Base-by-base conservation (phyloP, 2,113 vertebrate species). In the Crotalus viridis region DNA sequence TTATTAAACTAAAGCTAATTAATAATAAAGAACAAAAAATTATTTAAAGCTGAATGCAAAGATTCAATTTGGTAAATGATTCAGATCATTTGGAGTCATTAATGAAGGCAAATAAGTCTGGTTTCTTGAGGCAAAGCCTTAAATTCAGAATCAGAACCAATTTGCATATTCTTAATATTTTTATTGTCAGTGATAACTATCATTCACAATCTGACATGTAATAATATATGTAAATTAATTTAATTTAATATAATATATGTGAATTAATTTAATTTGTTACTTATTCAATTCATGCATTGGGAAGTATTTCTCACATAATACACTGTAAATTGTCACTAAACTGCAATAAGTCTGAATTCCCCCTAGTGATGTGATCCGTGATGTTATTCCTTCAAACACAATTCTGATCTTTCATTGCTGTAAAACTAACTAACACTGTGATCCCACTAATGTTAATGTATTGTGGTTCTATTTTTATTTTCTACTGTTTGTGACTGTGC, bases 301-400 rank as follows among this genome's bases (percentile, higher is more conserved):
- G 85, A 93, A 95, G 93, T 91, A 89, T 94, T 51, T 74, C 2
- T 19, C 69, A 54, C 17, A 54, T 26, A 52, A 26, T 93, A 90
- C 88, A 69, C 89, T 92, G 92, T 95, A 88, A 39, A 87, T 81
- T 96, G 97, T 97, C 97, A 95, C 97, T 97, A 97, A 97, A 97
- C 97, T 97, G 97, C 97, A 97, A 10, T 95, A 46, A 93, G 69
- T 12, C 88, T 3, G 7, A 87, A 10, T 87, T 96, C 89, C 93
- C 94, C 93, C 22, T 88, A 92, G 94, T 87, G 90, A n/a, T 92
- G 93, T 95, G 94, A 91, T 61, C 88, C 88, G 91, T 43, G 10
- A 28, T 92, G 17, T 94, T 94, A 46, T 52, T 94, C 90, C 90
- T 52, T 89, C 93, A 95, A 81, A 90, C 56, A 57, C 87, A 89